Conservation (phyloP, 2,797 vertebrate genomes). For the Telmatherina bonti region DNA sequence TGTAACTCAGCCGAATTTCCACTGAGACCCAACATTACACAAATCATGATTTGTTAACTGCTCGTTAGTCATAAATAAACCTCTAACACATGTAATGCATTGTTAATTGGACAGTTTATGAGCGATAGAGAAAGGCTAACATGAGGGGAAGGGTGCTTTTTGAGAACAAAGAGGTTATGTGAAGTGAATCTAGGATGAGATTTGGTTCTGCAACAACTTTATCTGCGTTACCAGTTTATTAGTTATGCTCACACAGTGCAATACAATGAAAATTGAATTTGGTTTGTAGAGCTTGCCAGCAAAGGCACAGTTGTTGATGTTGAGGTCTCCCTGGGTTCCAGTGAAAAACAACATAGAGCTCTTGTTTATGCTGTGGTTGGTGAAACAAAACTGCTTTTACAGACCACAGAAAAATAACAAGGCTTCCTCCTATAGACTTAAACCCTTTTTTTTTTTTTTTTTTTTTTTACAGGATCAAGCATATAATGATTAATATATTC, state of each 20-base stretch:
- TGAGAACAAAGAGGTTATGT: constrained; percentile 43
- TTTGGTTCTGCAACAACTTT: constrained; percentile 1
- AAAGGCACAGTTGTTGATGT: neutral
- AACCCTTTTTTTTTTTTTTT: neutral
- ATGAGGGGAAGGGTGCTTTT: constrained; percentile 54
- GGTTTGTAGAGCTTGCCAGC: constrained; percentile 4
- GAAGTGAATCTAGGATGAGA: constrained; percentile 13
- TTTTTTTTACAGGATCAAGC: neutral
- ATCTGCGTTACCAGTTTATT: constrained; percentile 28
- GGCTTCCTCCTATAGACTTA: neutral
- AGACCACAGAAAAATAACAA: neutral
- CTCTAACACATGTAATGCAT: constrained; percentile 70
- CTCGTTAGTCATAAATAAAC: constrained; percentile 75
- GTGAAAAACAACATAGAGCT: neutral
- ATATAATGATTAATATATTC: no score
- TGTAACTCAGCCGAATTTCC: constrained; percentile 73
- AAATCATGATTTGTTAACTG: constrained; percentile 78
- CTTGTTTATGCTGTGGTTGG: neutral
- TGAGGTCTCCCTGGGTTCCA: neutral
- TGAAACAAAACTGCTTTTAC: neutral
- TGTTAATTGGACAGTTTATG: constrained; percentile 73
- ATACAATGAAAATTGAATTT: constrained; percentile 11
- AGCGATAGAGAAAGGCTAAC: constrained; percentile 35
- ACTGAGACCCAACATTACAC: constrained; percentile 65
- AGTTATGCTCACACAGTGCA: constrained; percentile 5